phyloP scores from a whole-genome alignment of 1,140 invertebrate species.

The Yoshiicerus persimilis region DNA sequence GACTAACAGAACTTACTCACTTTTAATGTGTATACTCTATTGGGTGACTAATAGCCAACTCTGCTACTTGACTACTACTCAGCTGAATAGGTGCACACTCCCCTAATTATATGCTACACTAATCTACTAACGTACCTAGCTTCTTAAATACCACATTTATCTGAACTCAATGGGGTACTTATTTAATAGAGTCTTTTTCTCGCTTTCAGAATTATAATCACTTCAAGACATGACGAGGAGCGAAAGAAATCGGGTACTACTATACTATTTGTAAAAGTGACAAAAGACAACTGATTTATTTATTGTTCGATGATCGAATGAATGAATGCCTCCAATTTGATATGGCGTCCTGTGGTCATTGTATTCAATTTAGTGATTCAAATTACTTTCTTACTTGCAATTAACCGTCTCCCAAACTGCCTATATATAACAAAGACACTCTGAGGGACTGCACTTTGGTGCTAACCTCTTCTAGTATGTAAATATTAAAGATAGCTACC shows the following conservation, averaged over 20 bases:
- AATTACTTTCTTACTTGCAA: neutral
- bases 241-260: neutral
- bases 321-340: neutral
- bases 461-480: neutral
- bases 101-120: too few relatives aligned
- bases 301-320: neutral
- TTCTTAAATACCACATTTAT: too few relatives aligned
- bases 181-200: neutral
- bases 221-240: neutral
- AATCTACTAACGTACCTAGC: too few relatives aligned
- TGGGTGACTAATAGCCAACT: too few relatives aligned
- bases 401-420: slow-evolving; percentile 14
- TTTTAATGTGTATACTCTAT: neutral
- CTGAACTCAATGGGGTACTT: too few relatives aligned
- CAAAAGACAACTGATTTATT: slow-evolving; percentile 21
- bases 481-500: neutral
- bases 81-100: too few relatives aligned
- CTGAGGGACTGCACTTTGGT: neutral
- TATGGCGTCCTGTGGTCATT: slow-evolving; percentile 12
- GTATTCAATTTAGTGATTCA: slow-evolving; percentile 18
- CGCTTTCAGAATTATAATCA: neutral
- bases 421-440: slow-evolving; percentile 20
- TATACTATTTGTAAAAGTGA: slow-evolving; percentile 2
- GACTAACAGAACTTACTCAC: neutral
- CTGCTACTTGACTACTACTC: too few relatives aligned